Percentiles rank a stretch among this genome's conserved stretches.
Conservation (phyloP, 2,797 vertebrate species). For the Sebastes nivosus region DNA sequence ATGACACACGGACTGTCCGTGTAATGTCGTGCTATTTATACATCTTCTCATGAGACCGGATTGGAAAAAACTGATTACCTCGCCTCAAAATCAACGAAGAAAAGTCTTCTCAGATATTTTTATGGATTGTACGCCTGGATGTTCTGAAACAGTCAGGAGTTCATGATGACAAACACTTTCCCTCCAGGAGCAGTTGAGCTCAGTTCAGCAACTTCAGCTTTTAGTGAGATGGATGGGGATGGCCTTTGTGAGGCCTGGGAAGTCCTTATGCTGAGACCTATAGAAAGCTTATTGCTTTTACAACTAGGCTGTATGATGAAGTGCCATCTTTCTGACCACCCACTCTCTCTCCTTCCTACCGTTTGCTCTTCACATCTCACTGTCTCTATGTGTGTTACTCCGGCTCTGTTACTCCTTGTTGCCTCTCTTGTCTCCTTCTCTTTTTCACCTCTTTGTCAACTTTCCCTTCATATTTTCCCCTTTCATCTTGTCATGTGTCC, state of each 20-base stretch:
- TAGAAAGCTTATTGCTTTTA: slow-evolving; percentile 70
- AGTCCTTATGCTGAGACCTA: slow-evolving; percentile 68
- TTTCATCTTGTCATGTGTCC: slow-evolving; percentile 7
- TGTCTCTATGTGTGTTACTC: slow-evolving; percentile 13
- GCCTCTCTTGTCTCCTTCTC: slow-evolving; percentile 12
- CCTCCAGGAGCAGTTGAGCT: slow-evolving; percentile 28
- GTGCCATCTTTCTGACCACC: slow-evolving; percentile 52
- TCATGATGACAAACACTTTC: slow-evolving; percentile 47
- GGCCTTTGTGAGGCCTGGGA: slow-evolving; percentile 63
- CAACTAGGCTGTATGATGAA: slow-evolving; percentile 64
- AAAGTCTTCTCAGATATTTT: neutral
- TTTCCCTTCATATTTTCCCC: neutral
- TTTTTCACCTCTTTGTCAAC: slow-evolving; percentile 25
- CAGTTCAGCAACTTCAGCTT: slow-evolving; percentile 62
- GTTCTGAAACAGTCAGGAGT: slow-evolving; percentile 46
- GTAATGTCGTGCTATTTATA: too few species aligned
- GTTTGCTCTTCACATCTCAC: slow-evolving; percentile 16
- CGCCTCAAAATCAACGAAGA: neutral
- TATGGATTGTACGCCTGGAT: neutral
- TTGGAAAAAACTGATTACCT: neutral
- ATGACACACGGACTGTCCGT: too few species aligned
- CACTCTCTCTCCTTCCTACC: slow-evolving; percentile 34
- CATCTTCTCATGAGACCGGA: too few species aligned
- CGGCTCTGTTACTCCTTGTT: neutral
- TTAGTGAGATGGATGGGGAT: slow-evolving; percentile 70